These are phyloP conservation scores for Conchocele bisecta DNA, from an alignment of 2,888 invertebrate species.

Conservation along the genomic window DNA sequence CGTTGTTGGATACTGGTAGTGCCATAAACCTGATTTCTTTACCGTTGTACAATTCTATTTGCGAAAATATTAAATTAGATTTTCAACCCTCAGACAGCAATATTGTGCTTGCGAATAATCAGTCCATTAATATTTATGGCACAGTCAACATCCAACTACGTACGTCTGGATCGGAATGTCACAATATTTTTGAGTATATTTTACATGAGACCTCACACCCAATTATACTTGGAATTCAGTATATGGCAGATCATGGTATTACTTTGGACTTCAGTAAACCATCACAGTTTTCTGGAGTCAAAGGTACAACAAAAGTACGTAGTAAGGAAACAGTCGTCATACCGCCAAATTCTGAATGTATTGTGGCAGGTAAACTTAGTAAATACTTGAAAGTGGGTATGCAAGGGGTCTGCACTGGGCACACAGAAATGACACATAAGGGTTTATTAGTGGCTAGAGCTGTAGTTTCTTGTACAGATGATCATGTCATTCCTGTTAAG, in stretches of 20 bases:
- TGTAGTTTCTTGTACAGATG: neutral
- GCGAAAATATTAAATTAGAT: no score
- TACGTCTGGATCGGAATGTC: no score
- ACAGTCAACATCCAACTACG: no score
- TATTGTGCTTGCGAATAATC: no score
- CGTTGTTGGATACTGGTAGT: constrained; percentile 1
- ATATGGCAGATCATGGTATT: neutral
- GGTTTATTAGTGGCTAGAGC: neutral
- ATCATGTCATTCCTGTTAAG: neutral
- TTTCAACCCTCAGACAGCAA: no score
- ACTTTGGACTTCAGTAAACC: no score
- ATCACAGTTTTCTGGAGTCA: no score
- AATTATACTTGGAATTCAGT: neutral
- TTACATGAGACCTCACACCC: neutral
- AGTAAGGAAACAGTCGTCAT: neutral
- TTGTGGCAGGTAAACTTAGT: neutral
- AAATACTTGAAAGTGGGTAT: neutral
- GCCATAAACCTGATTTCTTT: neutral
- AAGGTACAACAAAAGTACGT: no score
- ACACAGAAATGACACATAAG: neutral
- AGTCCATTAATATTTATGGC: no score
- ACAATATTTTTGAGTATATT: neutral
- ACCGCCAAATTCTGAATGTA: neutral
- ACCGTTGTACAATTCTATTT: no score
- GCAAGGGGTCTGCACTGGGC: neutral